Conservation (phyloP, 2,888 invertebrate species). For the Uropetala carovei region DNA sequence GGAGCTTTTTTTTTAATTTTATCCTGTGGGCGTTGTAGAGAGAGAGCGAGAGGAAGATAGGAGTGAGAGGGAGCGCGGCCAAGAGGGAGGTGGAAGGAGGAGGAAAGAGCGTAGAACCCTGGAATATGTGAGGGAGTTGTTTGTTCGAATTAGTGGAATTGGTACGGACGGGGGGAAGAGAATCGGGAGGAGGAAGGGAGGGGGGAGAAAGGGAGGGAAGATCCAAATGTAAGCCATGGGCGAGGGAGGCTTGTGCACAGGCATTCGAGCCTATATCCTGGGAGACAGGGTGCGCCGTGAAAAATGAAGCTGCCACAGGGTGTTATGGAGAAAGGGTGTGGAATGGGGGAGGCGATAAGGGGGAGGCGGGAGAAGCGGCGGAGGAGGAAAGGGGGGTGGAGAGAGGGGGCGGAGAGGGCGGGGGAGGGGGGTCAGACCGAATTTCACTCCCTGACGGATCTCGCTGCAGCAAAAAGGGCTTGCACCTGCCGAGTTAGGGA, state of each 20-base stretch:
- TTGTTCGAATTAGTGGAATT: slow-evolving; percentile 59
- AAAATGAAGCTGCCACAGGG: slow-evolving; percentile 58
- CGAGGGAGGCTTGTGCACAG: slow-evolving; percentile 46
- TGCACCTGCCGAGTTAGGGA: slow-evolving; percentile 58
- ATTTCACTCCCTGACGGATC: slow-evolving; percentile 50
- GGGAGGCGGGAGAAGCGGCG: background rate
- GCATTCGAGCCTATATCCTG: slow-evolving; percentile 58
- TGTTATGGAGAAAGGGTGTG: slow-evolving; percentile 47
- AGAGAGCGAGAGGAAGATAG: background rate
- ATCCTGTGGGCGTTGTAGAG: slow-evolving; percentile 37
- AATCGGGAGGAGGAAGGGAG: background rate
- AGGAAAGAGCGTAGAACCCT: background rate
- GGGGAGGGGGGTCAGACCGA: background rate
- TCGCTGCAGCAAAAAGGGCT: slow-evolving; percentile 38
- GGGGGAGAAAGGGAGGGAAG: background rate
- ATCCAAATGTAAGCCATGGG: slow-evolving; percentile 61
- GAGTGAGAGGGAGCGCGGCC: background rate
- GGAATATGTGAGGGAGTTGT: slow-evolving; percentile 46
- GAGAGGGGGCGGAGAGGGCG: background rate
- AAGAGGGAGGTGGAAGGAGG: background rate
- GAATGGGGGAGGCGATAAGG: background rate
- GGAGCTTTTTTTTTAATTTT: slow-evolving; percentile 61
- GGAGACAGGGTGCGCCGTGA: slow-evolving; percentile 56
- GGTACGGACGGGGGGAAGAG: background rate
- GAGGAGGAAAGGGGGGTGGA: background rate